Evolutionary conservation across 2,797 vertebrate genomes (phyloP), one percentile per base, ranked within the genome.

Genomic region (Acanthurus tractus): DNA sequence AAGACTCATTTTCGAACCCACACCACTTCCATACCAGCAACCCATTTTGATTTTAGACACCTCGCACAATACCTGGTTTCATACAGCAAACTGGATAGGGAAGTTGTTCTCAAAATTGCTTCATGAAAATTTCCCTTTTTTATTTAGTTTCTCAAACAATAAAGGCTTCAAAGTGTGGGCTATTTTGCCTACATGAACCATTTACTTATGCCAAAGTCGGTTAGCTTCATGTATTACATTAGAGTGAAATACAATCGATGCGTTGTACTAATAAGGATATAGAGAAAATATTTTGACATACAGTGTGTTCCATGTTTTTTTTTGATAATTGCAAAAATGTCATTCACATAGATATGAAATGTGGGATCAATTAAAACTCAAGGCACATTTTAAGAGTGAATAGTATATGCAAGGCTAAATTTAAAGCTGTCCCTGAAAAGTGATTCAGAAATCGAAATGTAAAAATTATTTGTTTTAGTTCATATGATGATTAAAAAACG

Each of bases 21-120:
- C 48, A 72, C 70, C 76, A 70, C 72, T 65, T 81, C 54, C 70
- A 73, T 50, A 75, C 65, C 64, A 59, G 1, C 71, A 70, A 10
- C 10, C 3, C 20, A 3, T 56, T 62, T 70, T 62, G n/a, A 71
- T 49, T 79, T 69, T 17, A 55, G 53, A 12, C 40, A 70, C n/a
- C 8, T 17, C 63, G 61, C 29, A 36, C 61, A 40, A 40, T 38
- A 66, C 50, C 65, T 71, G 42, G 29, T 44, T 66, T 61, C 14
- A 53, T 36, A 0, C 18, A 74, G 49, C 48, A 53, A 2, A 13
- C 62, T 74, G 61, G 7, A 81, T 22, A 6, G 73, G 72, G 79
- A 85, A 70, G 78, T 70, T 78, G 74, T 82, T 42, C 38, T 79
- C 79, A 68, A 73, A 76, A 65, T 79, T 50, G 0, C 58, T 67